These are phyloP conservation scores for Myotis findleyi DNA, from an alignment of 2,797 vertebrate genomes.

Conservation along the genomic window DNA sequence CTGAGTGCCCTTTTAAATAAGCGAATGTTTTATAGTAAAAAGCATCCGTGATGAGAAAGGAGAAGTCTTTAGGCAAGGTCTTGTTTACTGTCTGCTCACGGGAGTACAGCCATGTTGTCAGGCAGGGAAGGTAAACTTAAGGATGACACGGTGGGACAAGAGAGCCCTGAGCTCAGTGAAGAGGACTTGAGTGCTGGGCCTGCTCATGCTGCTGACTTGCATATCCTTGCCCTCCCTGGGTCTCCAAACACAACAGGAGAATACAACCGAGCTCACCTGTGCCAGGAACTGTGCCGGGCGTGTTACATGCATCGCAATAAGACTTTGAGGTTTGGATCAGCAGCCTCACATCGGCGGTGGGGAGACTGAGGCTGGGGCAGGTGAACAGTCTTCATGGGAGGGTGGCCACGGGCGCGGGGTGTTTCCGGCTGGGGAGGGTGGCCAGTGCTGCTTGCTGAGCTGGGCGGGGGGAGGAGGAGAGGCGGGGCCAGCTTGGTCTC, in stretches of 20 bases:
- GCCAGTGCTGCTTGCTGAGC: fast-evolving
- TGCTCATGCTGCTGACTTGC: fast-evolving
- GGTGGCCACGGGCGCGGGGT: no score
- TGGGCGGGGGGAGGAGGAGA: neutral
- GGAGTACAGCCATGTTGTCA: neutral
- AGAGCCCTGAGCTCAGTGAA: neutral
- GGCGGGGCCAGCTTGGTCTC: neutral
- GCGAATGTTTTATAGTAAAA: neutral
- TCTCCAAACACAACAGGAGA: neutral
- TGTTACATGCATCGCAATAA: neutral
- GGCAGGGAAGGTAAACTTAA: neutral
- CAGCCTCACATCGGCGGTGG: neutral
- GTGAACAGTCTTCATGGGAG: neutral
- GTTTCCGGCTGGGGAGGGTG: neutral
- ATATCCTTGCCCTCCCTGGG: neutral
- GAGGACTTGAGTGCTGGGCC: neutral
- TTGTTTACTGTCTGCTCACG: neutral
- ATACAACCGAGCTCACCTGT: neutral
- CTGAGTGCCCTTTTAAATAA: neutral
- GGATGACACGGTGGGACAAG: fast-evolving
- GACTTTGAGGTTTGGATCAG: neutral
- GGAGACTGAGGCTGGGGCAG: neutral
- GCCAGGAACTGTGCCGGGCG: neutral
- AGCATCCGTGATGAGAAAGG: neutral
- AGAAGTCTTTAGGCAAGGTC: neutral